Percentiles rank a stretch among this genome's conserved stretches.
phyloP scores from a whole-genome alignment of 2,888 invertebrate species.

The Ceraclea dissimilis region DNA sequence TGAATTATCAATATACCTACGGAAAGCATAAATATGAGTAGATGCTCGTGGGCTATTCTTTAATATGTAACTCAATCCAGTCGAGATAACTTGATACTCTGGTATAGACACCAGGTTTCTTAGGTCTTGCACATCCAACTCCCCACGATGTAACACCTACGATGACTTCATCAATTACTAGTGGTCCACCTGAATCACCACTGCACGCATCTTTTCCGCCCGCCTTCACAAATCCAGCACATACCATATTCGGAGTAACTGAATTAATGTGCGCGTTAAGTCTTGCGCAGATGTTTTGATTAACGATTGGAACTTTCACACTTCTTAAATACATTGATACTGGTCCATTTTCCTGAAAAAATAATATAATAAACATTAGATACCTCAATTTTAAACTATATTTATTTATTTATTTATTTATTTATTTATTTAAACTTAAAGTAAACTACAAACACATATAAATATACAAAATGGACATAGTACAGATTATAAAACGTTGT shows the following conservation, averaged over 20 bases:
- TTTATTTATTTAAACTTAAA: no score
- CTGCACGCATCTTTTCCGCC: conserved; percentile 42
- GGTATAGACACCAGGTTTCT: conserved; percentile 51
- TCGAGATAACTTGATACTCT: conserved; percentile 36
- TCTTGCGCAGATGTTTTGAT: conserved; percentile 35
- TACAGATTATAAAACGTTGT: no score
- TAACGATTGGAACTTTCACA: conserved; percentile 38
- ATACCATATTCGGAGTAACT: conserved; percentile 40
- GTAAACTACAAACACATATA: no score
- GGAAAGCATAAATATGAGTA: no score
- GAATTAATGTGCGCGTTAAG: conserved; percentile 35
- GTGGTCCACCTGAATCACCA: conserved; percentile 54
- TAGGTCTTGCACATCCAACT: conserved; percentile 45
- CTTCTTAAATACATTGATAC: conserved; percentile 35
- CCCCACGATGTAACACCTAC: conserved; percentile 54
- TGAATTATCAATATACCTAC: no score
- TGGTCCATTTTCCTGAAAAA: conserved; percentile 36
- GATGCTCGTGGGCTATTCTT: no score
- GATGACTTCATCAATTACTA: conserved; percentile 40
- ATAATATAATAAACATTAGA: not conserved
- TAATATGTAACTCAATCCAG: conserved; percentile 2
- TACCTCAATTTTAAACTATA: not conserved
- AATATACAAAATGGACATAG: no score
- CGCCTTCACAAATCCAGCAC: conserved; percentile 36
- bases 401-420: no score